Base-by-base conservation (phyloP, 2,888 invertebrate species). In the Sinodicranocentrus sp. region DNA sequence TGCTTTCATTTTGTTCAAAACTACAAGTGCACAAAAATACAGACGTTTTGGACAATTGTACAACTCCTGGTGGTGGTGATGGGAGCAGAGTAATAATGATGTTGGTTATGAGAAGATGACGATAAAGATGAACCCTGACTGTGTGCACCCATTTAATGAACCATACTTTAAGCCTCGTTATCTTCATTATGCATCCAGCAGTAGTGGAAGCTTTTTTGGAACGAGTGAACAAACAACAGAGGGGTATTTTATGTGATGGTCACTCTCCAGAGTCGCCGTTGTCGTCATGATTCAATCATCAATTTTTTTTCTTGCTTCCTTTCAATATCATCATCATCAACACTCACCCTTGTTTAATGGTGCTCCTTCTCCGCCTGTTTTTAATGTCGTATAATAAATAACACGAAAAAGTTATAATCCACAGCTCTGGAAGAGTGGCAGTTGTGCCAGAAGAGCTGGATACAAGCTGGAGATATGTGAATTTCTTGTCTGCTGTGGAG, bases 81-180 rank as follows among this genome's bases (percentile, higher is more conserved):
- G 59, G 5, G 6, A 52, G 3, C 5, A 33, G 10, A 48, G 8
- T 25, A 59, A 59, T 59, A 59, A 59, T 59, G 59, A 59, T 59
- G 59, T 59, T 59, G 59, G 59, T 59, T 59, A 25, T 6, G 57
- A 57, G 21, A 21, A 23, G 57, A 57, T 23, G n/a, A 19, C 61
- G 57, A 68, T 44, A 54, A 77, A 39, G 44, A 77, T 67, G 76
- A 67, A 61, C 70, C 70, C 70, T 78, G 78, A 70, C 70, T 68
- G 76, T 57, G 76, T 77, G 76, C 57, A 57, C 76, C 76, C 67
- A 77, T 77, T 77, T 67, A 77, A 77, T 77, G 76, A 77, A 77
- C 67, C 76, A 77, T 67, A 77, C 67, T 77, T 67, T 67, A 57
- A 25, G 28, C 52, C 25, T 59, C 65, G 39, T 39, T 54, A 43